Percentiles rank a stretch among this genome's conserved stretches.
Conservation (phyloP, 1,140 invertebrate species). For the Pollicipes pollicipes region DNA sequence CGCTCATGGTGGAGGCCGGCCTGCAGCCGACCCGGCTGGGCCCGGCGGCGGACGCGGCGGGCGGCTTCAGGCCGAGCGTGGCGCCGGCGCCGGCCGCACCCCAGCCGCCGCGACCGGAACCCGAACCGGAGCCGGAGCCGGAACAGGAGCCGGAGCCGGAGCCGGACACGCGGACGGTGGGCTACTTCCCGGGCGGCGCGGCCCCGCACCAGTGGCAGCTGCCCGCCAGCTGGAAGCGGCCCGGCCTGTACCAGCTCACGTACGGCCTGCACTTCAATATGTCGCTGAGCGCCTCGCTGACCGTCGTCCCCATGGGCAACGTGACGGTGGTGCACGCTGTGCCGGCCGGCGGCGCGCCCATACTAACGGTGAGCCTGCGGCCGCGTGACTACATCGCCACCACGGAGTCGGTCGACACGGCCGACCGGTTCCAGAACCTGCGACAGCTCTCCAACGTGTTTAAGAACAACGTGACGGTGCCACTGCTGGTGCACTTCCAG, state of each 20-base stretch:
- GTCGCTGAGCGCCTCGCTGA: neutral
- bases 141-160: neutral
- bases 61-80: neutral
- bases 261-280: constrained; percentile 3
- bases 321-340: neutral
- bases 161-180: neutral
- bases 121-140: neutral
- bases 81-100: neutral
- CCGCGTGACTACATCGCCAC: neutral
- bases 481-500: neutral
- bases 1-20: neutral
- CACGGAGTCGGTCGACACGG: neutral
- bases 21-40: neutral
- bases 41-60: neutral
- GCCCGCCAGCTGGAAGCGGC: neutral
- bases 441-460: neutral
- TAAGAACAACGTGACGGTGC: neutral
- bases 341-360: neutral
- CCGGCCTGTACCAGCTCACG: neutral
- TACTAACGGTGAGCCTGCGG: neutral
- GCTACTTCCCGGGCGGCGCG: neutral
- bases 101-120: neutral
- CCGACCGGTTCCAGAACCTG: neutral
- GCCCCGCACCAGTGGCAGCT: neutral
- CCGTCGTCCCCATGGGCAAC: neutral